Conservation (phyloP, 1,140 invertebrate genomes). For the Cecropterus lyciades region DNA sequence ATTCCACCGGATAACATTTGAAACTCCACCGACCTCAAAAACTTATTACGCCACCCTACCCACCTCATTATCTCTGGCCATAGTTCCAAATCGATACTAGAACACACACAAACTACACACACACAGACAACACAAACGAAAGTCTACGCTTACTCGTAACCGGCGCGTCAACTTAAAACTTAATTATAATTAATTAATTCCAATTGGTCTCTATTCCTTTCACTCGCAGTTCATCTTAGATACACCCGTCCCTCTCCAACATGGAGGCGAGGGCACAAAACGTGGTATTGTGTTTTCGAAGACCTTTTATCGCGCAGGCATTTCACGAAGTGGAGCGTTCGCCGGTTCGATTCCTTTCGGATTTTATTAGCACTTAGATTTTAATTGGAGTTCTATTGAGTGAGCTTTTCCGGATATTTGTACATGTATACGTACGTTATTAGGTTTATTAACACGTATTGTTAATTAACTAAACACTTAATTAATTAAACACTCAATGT, state of each 20-base stretch:
- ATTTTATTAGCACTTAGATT: slow-evolving; percentile 79
- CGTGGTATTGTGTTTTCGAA: slow-evolving; percentile 81
- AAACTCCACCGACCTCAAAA: slow-evolving; percentile 68
- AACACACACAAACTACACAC: slow-evolving; percentile 73
- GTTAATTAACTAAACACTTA: slow-evolving; percentile 10
- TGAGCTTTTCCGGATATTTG: slow-evolving; percentile 53
- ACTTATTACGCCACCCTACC: slow-evolving; percentile 77
- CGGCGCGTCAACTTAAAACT: slow-evolving; percentile 89
- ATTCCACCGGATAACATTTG: slow-evolving; percentile 34
- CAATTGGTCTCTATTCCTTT: slow-evolving; percentile 79
- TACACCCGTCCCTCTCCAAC: slow-evolving; percentile 59
- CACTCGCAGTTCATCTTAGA: slow-evolving; percentile 62
- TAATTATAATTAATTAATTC: slow-evolving; percentile 92
- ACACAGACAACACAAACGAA: slow-evolving; percentile 77
- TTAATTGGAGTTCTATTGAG: slow-evolving; percentile 75
- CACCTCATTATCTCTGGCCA: slow-evolving; percentile 81
- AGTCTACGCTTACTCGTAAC: slow-evolving; percentile 80
- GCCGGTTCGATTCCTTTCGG: slow-evolving; percentile 77
- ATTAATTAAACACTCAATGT: slow-evolving; percentile 32
- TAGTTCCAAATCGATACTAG: slow-evolving; percentile 78
- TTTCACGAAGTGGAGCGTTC: slow-evolving; percentile 75
- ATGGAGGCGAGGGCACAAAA: slow-evolving; percentile 67
- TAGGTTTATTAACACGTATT: slow-evolving; percentile 38
- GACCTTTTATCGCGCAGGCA: slow-evolving; percentile 80
- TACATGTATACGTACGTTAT: slow-evolving; percentile 33